Evolutionary conservation across 2,888 invertebrate species (phyloP).

Genomic region (Pandemis corylana): DNA sequence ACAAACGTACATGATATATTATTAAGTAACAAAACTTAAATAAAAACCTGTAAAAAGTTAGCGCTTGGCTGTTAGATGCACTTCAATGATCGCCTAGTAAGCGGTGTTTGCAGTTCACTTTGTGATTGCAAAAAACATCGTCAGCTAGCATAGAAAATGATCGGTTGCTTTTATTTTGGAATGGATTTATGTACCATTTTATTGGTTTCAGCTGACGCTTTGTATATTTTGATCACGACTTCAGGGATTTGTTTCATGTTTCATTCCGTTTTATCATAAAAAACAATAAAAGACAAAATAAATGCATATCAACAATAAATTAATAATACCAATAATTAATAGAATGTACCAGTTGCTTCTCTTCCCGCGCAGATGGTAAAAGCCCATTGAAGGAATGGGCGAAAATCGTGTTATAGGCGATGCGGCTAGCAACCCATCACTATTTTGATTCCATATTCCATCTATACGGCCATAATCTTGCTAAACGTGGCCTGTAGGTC

Average conservation of each 20-base stretch:
- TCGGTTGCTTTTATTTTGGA: conserved; percentile 7
- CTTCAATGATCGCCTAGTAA: conserved; percentile 19
- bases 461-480: too few species aligned
- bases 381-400: too few species aligned
- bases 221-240: background rate
- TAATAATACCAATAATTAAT: too few species aligned
- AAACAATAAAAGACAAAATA: background rate
- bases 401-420: too few species aligned
- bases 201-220: background rate
- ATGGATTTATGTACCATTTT: background rate
- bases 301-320: background rate
- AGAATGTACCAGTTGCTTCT: too few species aligned
- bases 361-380: too few species aligned
- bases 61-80: conserved; percentile 6
- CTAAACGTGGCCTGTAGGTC: too few species aligned
- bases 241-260: too few species aligned
- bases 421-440: too few species aligned
- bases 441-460: too few species aligned
- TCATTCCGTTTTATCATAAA: background rate
- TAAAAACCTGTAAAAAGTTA: conserved; percentile 23
- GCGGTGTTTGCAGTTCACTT: conserved; percentile 26
- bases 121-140: conserved; percentile 19
- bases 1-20: conserved; percentile 1
- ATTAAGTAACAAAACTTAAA: too few species aligned
- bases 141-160: conserved; percentile 5